Evolutionary conservation across 2,888 invertebrate genomes (phyloP), one percentile per base, ranked within the genome.

Genomic region (Tubulanus polymorphus): DNA sequence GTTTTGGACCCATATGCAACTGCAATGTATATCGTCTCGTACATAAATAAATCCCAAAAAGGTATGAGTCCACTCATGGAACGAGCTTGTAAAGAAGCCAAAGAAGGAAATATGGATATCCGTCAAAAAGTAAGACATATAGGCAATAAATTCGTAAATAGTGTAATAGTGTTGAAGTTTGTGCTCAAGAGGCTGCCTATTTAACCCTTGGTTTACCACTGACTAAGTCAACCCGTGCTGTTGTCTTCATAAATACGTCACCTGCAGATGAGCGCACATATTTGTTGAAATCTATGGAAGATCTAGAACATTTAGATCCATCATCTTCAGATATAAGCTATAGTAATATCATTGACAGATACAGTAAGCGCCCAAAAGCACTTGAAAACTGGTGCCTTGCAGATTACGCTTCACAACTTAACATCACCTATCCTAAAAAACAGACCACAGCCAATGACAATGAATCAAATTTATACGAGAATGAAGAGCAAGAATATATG

Each of bases 121-220:
- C 18, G 23, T 20, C 41, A 41, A 15, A 23, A 18, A 8, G 5
- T 41, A 15, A 5, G 41, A 15, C 41, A 41, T 15, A 41, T 41
- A 15, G 41, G 41, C 5, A 41, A 41, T 41, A 41, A 15, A 15
- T 41, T 41, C 41, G 20, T 41, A 3, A 41, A 41, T 15, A n/a
- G n/a, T n/a, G n/a, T n/a, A n/a, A n/a, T n/a, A n/a, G n/a, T n/a
- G n/a, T n/a, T 28, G 61, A 63, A 54, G 53, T 62, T 26, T 56
- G 57, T 46, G 61, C 61, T n/a, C 65, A 63, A 45, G 61, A 65
- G 41, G 62, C 63, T 8, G 57, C 48, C 8, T 63, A 62, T 54
- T 29, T 63, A 8, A 46, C 62, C 1, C 48, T 65, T 1, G 63
- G 61, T 49, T 54, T 62, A 53, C 61, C 62, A 25, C 26, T 63